Base-by-base conservation (phyloP, 2,113 vertebrate species). In the Calonectris borealis region DNA sequence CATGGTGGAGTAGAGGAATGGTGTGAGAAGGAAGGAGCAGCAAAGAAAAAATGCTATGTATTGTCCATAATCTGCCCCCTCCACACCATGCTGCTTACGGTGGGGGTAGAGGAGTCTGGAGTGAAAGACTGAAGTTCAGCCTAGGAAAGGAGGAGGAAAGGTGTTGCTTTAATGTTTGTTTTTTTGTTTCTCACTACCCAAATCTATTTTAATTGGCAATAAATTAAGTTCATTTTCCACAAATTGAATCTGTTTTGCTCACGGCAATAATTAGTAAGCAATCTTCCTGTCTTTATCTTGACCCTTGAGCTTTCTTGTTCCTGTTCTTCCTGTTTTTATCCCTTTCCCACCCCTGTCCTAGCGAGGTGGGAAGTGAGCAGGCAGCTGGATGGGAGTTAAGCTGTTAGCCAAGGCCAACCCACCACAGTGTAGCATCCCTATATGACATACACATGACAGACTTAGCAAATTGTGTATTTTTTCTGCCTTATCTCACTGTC, bases 21-120 rank as follows among this genome's bases (percentile, higher is more conserved):
- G 10, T 83, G 6, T 83, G 48, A 68, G 52, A 66, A 75, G 31
- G 32, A 73, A 58, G 51, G 17, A 58, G 8, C 18, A 75, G 18
- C 38, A 83, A 54, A 82, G 21, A 38, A 61, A 69, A 48, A 69
- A 48, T 48, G 24, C 16, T 61, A 7, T 38, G 13, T 32, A 42
- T 32, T 70, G 46, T 46, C 54, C 31, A 31, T 58, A 55, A 49
- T 7, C 42, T 72, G 11, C 7, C 20, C 32, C 6, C 5, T 58
- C 31, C 1, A 0, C 25, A 11, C 21, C 26, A 16, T 89, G 36
- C 11, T 3, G 2, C 38, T 46, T 60, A 18, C 2, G 2, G 49
- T 62, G 5, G 5, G 18, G 40, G 14, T 16, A 40, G 52, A 65
- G 38, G 42, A 36, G 11, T 52, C 73, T 60, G 54, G 52, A 69